A percentile compares a stretch with the other conserved stretches of the same genome.
These are phyloP conservation scores for Fundulus diaphanus DNA, from an alignment of 2,797 vertebrate species.

Conservation along the genomic window DNA sequence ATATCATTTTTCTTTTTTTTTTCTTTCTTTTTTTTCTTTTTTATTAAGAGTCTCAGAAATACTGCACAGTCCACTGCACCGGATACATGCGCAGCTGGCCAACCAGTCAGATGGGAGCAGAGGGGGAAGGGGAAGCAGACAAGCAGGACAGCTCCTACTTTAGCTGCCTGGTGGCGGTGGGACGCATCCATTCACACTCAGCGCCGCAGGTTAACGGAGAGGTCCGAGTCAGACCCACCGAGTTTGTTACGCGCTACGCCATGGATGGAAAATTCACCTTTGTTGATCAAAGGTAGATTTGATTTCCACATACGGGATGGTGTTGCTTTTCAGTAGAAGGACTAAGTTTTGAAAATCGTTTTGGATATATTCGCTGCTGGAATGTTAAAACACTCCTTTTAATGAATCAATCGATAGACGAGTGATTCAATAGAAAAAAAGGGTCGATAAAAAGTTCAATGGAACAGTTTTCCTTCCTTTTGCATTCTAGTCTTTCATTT, in stretches of 20 bases:
- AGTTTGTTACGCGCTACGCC: slow-evolving; percentile 92
- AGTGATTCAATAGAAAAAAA: no score
- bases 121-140: slow-evolving; percentile 84
- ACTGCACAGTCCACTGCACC: slow-evolving; percentile 94
- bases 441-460: no score
- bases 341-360: not conserved
- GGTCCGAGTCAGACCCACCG: slow-evolving; percentile 88
- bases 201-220: slow-evolving; percentile 84
- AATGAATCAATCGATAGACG: no score
- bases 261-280: slow-evolving; percentile 97
- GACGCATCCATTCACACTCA: slow-evolving; percentile 84
- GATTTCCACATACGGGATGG: not conserved
- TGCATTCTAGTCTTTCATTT: no score
- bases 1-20: not conserved
- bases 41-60: slow-evolving; percentile 87
- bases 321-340: not conserved
- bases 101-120: slow-evolving; percentile 82
- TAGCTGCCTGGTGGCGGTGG: slow-evolving; percentile 93
- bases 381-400: not conserved
- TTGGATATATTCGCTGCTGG: not conserved
- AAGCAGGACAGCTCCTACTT: slow-evolving; percentile 85
- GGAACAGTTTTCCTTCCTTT: no score
- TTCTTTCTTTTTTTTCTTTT: no score
- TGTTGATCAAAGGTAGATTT: slow-evolving; percentile 91
- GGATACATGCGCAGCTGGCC: slow-evolving; percentile 95